These are phyloP conservation scores for Callaeas wilsoni DNA, from an alignment of 2,113 vertebrate genomes.

Conservation along the genomic window DNA sequence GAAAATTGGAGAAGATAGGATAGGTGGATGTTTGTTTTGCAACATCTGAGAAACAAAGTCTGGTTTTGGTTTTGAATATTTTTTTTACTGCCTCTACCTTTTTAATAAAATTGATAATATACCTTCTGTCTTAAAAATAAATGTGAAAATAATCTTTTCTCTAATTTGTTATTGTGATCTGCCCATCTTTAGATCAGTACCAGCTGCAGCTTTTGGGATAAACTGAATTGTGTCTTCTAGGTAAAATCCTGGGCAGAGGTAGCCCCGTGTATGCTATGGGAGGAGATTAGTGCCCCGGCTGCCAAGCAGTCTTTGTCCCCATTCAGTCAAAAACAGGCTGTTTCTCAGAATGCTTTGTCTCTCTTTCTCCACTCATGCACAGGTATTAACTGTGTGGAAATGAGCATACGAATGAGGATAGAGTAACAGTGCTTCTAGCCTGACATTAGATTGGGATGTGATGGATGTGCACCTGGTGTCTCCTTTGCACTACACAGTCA, in stretches of 20 bases:
- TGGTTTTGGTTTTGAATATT: not conserved
- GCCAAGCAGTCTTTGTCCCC: not conserved
- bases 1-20: not conserved
- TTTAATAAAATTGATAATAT: not conserved
- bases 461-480: not conserved
- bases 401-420: not conserved
- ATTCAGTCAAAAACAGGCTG: not conserved
- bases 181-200: not conserved
- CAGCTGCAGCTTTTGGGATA: not conserved
- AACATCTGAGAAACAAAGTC: not conserved
- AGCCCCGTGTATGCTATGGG: fast-evolving
- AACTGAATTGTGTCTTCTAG: not conserved
- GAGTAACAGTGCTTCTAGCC: not conserved
- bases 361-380: not conserved
- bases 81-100: not conserved
- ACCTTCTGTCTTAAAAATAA: not conserved
- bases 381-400: not conserved
- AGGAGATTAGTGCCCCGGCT: not conserved
- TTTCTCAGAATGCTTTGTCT: not conserved
- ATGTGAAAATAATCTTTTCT: not conserved
- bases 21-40: not conserved
- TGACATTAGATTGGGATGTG: not conserved
- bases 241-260: not conserved
- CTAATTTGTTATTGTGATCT: not conserved
- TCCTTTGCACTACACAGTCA: not conserved